Base-by-base conservation (phyloP, 2,888 invertebrate species). In the Pyrrhia umbra region DNA sequence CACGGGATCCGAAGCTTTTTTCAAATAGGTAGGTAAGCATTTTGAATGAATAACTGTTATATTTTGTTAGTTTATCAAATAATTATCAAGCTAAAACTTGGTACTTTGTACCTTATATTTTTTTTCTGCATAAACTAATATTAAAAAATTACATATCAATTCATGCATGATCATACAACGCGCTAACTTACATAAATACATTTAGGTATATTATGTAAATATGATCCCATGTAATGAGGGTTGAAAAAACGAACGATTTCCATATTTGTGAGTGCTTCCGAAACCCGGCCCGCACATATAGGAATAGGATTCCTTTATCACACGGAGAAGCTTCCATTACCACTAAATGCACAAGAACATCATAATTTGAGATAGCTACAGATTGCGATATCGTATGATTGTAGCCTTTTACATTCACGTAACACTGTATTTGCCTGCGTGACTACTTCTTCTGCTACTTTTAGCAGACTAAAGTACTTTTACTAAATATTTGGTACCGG, bases 331-430 rank as follows among this genome's bases (percentile, higher is more conserved):
- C 71, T 73, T 71, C 74, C 57, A 71, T 71, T 71, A 73, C 63
- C 42, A 43, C 57, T 56, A 71, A 73, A 63, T 63, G 68, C 54
- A 68, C 49, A 55, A 42, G 54, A 74, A 72, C 68, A 47, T 77
- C 55, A 76, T 66, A 57, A 66, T 69, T 70, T 59, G 16, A 75
- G 67, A 55, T 65, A 55, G 60, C 67, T 66, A 43, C 47, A 10
- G 39, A 30, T 37, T 54, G 16, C 49, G 23, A 45, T 68, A 62
- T 54, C 52, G 34, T 16, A 61, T 50, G 3, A 71, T 58, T 69
- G 15, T 45, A 43, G 25, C 42, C 16, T 57, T 69, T 34, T 40
- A 43, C 13, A 52, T 55, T 21, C 51, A 42, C 49, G 13, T 30
- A 39, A 37, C 40, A 5, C 15, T 27, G 1, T 2, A n/a, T 60